Evolutionary conservation across 1,140 invertebrate genomes (phyloP).

Genomic region (Bombus waltoni): DNA sequence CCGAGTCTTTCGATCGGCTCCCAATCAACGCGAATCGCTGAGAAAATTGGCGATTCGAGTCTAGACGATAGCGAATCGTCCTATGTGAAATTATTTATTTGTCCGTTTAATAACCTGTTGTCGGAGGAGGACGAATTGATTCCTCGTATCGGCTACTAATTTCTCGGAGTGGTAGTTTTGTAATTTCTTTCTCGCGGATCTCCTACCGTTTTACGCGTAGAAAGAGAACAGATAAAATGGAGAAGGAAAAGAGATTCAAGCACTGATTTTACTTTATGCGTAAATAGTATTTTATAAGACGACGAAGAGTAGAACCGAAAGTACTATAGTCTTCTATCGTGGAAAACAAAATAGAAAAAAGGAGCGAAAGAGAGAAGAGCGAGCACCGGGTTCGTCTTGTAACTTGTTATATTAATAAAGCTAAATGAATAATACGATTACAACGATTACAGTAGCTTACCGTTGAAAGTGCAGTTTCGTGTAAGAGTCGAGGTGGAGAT

Average conservation of each 20-base stretch:
- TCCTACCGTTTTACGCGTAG: too few species aligned
- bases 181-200: neutral
- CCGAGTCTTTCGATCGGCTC: slow-evolving; percentile 7
- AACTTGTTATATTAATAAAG: neutral
- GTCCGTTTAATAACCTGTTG: neutral
- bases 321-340: neutral
- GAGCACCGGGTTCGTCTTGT: neutral
- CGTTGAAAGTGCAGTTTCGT: neutral
- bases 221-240: neutral
- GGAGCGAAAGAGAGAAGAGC: neutral
- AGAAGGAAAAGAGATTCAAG: neutral
- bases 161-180: too few species aligned
- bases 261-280: neutral
- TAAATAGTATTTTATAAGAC: too few species aligned
- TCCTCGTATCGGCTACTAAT: neutral
- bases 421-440: neutral
- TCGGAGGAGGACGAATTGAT: accelerated
- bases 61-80: neutral
- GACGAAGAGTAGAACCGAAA: neutral
- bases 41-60: neutral
- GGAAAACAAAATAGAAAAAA: neutral
- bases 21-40: slow-evolving; percentile 22
- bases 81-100: neutral
- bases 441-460: neutral
- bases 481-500: neutral